Percentiles rank a stretch among this genome's conserved stretches.
phyloP scores from a whole-genome alignment of 2,888 invertebrate species.

The Phorcus lineatus region DNA sequence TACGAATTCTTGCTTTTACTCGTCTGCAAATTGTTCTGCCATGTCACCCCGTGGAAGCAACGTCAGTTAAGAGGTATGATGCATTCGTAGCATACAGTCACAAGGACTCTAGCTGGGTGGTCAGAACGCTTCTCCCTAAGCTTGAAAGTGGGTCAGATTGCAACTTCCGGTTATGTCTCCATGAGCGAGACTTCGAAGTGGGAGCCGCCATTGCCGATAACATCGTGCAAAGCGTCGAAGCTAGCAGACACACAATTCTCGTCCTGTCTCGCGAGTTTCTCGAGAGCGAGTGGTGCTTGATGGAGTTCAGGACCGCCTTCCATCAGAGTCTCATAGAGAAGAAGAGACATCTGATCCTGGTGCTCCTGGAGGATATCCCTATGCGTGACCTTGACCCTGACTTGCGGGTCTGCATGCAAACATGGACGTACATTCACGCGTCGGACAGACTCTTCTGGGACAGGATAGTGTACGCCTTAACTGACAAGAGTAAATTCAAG shows the following conservation, averaged over 20 bases:
- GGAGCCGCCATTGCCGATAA: constrained; percentile 84
- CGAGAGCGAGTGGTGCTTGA: constrained; percentile 92
- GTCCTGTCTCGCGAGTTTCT: constrained; percentile 92
- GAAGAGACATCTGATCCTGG: constrained; percentile 86
- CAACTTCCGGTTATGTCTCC: constrained; percentile 46
- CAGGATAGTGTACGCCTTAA: constrained; percentile 89
- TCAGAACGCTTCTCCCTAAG: constrained; percentile 87
- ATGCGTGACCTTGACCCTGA: constrained; percentile 89
- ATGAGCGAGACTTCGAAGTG: constrained; percentile 61
- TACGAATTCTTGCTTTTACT: constrained; percentile 53
- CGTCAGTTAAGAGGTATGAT: constrained; percentile 80
- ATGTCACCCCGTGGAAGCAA: constrained; percentile 37
- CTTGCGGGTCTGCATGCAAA: constrained; percentile 89
- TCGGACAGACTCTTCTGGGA: constrained; percentile 96
- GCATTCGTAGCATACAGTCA: constrained; percentile 91
- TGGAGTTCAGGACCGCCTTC: constrained; percentile 91
- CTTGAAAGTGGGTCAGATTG: constrained; percentile 87
- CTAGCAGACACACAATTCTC: constrained; percentile 89
- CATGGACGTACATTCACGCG: constrained; percentile 89
- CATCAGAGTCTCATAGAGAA: constrained; percentile 86
- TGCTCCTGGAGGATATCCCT: constrained; percentile 88
- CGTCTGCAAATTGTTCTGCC: constrained; percentile 45
- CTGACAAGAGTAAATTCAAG: constrained; percentile 68
- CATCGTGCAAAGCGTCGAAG: constrained; percentile 90
- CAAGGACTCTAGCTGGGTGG: constrained; percentile 87